Evolutionary conservation across 2,113 vertebrate genomes (phyloP).

Genomic region (Laticauda laticaudata): DNA sequence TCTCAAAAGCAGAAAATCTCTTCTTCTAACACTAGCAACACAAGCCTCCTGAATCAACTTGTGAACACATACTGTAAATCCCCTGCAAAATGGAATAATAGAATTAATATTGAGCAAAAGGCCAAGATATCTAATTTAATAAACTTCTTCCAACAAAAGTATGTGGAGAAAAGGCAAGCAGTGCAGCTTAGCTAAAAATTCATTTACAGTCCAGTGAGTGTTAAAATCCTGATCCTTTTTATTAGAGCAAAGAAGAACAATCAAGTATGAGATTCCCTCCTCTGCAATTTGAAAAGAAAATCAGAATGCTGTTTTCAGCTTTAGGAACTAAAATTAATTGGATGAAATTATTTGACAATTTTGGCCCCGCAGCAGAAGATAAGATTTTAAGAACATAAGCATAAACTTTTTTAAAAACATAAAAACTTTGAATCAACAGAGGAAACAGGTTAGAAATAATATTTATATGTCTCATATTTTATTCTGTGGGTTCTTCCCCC

Average conservation of each 20-base stretch:
- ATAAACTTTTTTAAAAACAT: neutral
- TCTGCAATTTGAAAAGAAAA: neutral
- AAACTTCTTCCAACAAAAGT: neutral
- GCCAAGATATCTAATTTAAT: neutral
- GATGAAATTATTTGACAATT: neutral
- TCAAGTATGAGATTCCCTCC: neutral
- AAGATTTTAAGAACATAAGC: neutral
- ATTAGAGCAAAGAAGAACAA: neutral
- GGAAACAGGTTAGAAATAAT: neutral
- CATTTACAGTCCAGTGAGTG: neutral
- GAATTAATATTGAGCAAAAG: neutral
- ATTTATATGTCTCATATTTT: neutral
- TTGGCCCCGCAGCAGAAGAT: neutral
- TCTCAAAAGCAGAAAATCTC: neutral
- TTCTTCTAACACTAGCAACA: neutral
- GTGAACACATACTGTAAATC: neutral
- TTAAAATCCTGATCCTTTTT: neutral
- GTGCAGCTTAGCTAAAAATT: neutral
- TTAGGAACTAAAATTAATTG: neutral
- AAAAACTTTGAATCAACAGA: neutral
- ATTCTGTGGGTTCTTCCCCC: neutral
- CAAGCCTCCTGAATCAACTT: neutral
- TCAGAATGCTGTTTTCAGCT: neutral
- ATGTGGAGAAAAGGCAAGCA: neutral
- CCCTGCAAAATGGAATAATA: neutral